These are phyloP conservation scores for Scaeva pyrastri DNA, from an alignment of 2,888 invertebrate species.

Conservation along the genomic window DNA sequence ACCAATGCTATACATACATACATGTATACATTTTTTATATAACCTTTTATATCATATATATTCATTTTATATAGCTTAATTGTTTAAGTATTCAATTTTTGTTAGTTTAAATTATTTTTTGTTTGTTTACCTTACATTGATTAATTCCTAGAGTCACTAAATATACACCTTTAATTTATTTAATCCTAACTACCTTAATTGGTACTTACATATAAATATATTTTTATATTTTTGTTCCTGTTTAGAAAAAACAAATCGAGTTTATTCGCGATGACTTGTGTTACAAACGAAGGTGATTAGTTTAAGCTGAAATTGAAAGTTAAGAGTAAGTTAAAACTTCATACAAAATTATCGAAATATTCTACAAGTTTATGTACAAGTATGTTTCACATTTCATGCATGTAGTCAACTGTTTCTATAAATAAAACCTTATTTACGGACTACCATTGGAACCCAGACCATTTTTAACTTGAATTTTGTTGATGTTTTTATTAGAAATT, in stretches of 20 bases:
- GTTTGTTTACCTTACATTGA: conserved; percentile 52
- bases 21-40: conserved; percentile 18
- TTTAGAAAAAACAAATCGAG: conserved; percentile 50
- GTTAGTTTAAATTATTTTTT: conserved; percentile 40
- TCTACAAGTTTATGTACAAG: background rate
- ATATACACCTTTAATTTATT: conserved; percentile 68
- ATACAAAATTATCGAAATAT: background rate
- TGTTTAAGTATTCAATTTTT: conserved; percentile 61
- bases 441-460: too few species aligned
- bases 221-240: conserved; percentile 46
- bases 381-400: too few species aligned
- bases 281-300: conserved; percentile 51
- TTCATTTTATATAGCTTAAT: conserved; percentile 37
- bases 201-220: conserved; percentile 55
- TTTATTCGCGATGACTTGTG: conserved; percentile 62
- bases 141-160: conserved; percentile 63
- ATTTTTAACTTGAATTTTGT: too few species aligned
- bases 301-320: conserved; percentile 65
- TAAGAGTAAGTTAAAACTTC: conserved; percentile 16
- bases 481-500: too few species aligned
- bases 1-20: conserved; percentile 45
- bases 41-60: conserved; percentile 26
- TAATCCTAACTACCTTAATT: conserved; percentile 70
- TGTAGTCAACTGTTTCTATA: too few species aligned
- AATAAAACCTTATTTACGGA: too few species aligned